A percentile compares a stretch with the other conserved stretches of the same genome.
Evolutionary conservation across 2,113 vertebrate species (phyloP).

Genomic region (Callipepla squamata): DNA sequence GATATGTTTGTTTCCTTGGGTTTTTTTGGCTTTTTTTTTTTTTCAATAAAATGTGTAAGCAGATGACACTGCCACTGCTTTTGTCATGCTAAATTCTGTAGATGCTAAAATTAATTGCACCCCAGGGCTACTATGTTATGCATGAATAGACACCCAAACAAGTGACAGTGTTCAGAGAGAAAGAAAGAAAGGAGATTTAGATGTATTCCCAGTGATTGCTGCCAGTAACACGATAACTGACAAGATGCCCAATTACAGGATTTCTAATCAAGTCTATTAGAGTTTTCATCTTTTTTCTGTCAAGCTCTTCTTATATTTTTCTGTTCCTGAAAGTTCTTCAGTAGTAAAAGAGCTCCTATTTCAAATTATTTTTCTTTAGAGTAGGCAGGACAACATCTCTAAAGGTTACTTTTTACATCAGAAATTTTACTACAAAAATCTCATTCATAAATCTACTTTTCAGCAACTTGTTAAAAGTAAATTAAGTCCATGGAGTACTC

Average conservation of each 20-base stretch:
- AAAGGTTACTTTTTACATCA: background rate
- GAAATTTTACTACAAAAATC: background rate
- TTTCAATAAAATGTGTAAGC: conserved; percentile 64
- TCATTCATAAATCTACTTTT: background rate
- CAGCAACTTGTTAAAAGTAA: background rate
- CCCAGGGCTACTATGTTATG: conserved; percentile 58
- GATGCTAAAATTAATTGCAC: conserved; percentile 72
- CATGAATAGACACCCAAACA: conserved; percentile 62
- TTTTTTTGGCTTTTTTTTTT: background rate
- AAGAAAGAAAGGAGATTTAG: conserved; percentile 46
- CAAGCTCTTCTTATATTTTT: background rate
- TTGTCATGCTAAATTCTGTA: conserved; percentile 51
- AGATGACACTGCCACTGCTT: conserved; percentile 14
- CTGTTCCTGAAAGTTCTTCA: conserved; percentile 14
- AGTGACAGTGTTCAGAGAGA: conserved; percentile 49
- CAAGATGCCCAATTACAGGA: conserved; percentile 49
- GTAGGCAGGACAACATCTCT: background rate
- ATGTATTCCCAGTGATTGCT: conserved; percentile 34
- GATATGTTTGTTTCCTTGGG: conserved; percentile 64
- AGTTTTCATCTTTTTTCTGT: conserved; percentile 9
- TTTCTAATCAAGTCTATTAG: conserved; percentile 67
- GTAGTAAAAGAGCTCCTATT: background rate
- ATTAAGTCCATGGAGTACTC: background rate
- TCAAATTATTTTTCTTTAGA: background rate
- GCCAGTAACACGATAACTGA: conserved; percentile 51